phyloP scores from a whole-genome alignment of 2,113 vertebrate genomes.

The Notothenia coriiceps region DNA sequence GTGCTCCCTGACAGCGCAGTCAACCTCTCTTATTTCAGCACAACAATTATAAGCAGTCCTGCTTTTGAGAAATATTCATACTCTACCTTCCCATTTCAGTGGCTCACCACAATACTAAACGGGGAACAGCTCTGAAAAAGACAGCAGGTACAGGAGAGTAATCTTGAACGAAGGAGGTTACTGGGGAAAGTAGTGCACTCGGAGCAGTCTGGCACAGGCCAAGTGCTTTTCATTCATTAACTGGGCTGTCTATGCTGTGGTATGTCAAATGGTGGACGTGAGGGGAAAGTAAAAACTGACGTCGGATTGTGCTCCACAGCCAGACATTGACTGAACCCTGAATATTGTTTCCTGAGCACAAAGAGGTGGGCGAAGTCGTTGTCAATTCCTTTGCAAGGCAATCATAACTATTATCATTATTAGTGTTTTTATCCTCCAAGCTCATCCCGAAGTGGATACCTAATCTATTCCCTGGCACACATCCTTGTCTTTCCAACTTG shows the following conservation, averaged over 20 bases:
- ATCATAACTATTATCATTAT: conserved; percentile 73
- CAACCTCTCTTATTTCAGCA: conserved; percentile 60
- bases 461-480: conserved; percentile 60
- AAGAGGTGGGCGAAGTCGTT: conserved; percentile 44
- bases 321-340: conserved; percentile 52
- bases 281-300: conserved; percentile 70
- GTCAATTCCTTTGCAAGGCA: conserved; percentile 59
- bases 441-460: conserved; percentile 43
- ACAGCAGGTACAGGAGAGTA: conserved; percentile 51
- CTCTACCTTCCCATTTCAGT: background rate
- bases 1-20: conserved; percentile 45
- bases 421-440: conserved; percentile 52
- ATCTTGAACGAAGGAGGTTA: conserved; percentile 66
- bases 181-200: conserved; percentile 53
- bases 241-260: conserved; percentile 68
- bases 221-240: conserved; percentile 80
- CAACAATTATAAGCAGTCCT: conserved; percentile 47
- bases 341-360: conserved; percentile 60
- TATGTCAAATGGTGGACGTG: conserved; percentile 74
- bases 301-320: conserved; percentile 62
- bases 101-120: conserved; percentile 44
- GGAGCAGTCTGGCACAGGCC: conserved; percentile 65
- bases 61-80: conserved; percentile 27
- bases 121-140: conserved; percentile 52
- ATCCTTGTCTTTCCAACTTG: conserved; percentile 74